A percentile compares a stretch with the other conserved stretches of the same genome.
Evolutionary conservation across 2,113 vertebrate genomes (phyloP).

Genomic region (Cyanoliseus patagonus): DNA sequence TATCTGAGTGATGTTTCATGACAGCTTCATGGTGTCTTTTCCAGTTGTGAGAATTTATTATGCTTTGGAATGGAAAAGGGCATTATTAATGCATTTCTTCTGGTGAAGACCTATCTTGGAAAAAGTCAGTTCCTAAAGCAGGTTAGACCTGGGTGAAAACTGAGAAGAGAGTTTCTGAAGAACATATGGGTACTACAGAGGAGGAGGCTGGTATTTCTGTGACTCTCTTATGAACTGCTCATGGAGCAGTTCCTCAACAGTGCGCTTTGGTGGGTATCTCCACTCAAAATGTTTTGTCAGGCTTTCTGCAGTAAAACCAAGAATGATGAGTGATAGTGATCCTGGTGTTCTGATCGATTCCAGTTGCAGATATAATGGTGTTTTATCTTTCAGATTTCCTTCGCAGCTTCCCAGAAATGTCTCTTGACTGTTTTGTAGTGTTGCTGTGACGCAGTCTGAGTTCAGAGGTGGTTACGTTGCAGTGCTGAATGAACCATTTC

Average conservation of each 20-base stretch:
- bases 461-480: background rate
- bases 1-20: background rate
- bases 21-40: background rate
- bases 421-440: background rate
- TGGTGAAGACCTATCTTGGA: rapidly evolving
- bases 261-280: background rate
- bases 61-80: background rate
- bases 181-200: background rate
- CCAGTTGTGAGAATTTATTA: background rate
- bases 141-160: background rate
- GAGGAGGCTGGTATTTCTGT: background rate
- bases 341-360: background rate
- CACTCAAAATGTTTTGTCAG: background rate
- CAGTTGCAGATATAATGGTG: background rate
- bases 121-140: background rate
- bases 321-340: background rate
- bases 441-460: background rate
- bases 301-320: background rate
- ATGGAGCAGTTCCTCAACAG: background rate
- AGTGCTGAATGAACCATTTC: background rate
- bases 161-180: background rate
- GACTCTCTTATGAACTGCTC: background rate
- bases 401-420: background rate
- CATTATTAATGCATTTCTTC: background rate
- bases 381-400: background rate